Evolutionary conservation across 1,140 invertebrate genomes (phyloP).

Genomic region (Drosophila repleta): DNA sequence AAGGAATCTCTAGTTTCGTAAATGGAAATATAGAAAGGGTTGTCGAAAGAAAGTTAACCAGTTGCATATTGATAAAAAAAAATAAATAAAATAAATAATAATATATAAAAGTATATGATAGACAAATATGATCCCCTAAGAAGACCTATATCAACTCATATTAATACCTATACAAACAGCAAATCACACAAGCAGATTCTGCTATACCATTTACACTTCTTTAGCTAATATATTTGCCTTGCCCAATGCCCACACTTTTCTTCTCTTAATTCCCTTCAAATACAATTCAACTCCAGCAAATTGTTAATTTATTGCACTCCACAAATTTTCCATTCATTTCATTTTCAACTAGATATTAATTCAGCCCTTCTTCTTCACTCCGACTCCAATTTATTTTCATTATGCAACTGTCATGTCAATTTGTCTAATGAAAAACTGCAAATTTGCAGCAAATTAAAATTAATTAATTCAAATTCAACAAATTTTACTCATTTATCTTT

Average conservation of each 20-base stretch:
- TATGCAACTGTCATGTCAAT: slow-evolving; percentile 38
- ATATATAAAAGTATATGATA: not conserved
- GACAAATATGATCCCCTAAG: too few relatives aligned
- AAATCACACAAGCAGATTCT: too few relatives aligned
- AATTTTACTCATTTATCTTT: slow-evolving; percentile 34
- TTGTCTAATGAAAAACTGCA: slow-evolving; percentile 40
- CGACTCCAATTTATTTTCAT: slow-evolving; percentile 43
- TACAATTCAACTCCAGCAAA: not conserved
- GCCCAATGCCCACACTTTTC: too few relatives aligned
- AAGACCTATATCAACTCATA: too few relatives aligned
- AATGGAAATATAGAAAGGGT: not conserved
- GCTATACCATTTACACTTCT: too few relatives aligned
- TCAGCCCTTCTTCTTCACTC: too few relatives aligned
- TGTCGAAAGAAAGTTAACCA: too few relatives aligned
- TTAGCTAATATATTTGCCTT: too few relatives aligned
- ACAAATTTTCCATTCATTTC: slow-evolving; percentile 1
- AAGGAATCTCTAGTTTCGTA: not conserved
- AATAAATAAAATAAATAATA: too few relatives aligned
- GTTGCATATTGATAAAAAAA: not conserved
- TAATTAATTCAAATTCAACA: slow-evolving; percentile 46
- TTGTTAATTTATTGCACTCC: slow-evolving; percentile 21
- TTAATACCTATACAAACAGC: too few relatives aligned
- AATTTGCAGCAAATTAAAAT: slow-evolving; percentile 43
- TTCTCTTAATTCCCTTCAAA: not conserved
- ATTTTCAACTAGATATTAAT: not conserved